phyloP scores from a whole-genome alignment of 2,113 vertebrate species.

The Heterotilapia buettikoferi region DNA sequence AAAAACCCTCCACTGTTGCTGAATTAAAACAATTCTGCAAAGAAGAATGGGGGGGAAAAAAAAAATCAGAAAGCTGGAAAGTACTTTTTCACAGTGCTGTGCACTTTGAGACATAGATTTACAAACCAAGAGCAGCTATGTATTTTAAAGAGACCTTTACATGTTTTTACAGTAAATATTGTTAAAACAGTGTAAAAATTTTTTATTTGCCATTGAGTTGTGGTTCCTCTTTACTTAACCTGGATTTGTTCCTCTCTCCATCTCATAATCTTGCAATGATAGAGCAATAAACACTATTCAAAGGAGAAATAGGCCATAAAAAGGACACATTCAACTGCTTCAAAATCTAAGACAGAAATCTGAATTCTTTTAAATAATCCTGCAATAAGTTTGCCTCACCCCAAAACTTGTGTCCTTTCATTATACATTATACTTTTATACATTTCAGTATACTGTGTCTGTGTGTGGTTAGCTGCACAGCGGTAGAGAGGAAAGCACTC shows the following conservation, averaged over 20 bases:
- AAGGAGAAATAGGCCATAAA: neutral
- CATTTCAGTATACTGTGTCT: neutral
- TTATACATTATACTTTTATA: neutral
- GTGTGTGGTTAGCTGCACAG: neutral
- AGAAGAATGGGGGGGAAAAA: neutral
- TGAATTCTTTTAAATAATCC: neutral
- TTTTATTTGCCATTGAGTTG: accelerated
- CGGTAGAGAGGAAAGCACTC: neutral
- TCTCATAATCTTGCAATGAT: neutral
- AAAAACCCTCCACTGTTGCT: neutral
- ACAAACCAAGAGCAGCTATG: neutral
- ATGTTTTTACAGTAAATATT: neutral
- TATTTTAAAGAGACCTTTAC: neutral
- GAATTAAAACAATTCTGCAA: neutral
- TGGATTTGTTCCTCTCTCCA: neutral
- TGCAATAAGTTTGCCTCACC: neutral
- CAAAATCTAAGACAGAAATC: neutral
- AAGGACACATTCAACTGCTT: neutral
- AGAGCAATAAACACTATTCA: neutral
- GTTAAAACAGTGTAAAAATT: neutral
- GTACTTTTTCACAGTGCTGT: neutral
- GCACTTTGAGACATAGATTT: neutral
- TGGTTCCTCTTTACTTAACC: neutral
- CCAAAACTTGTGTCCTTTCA: neutral
- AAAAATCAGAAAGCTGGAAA: neutral